A percentile compares a stretch with the other conserved stretches of the same genome.
Conservation (phyloP, 2,888 invertebrate genomes). For the Adelognathus sp. region DNA sequence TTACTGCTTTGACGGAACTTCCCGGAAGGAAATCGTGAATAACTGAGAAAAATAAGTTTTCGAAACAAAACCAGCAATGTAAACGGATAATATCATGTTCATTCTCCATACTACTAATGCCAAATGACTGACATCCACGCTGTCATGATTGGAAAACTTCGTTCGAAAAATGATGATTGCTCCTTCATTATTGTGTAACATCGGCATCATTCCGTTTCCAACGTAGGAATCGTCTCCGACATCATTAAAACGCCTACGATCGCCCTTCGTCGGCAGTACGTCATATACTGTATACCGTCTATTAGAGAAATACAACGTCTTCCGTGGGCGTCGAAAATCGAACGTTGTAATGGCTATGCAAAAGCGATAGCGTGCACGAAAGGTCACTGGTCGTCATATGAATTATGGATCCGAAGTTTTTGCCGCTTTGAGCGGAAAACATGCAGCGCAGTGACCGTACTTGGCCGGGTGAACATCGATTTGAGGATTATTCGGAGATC, state of each 20-base stretch:
- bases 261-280: no score
- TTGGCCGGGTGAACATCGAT: background rate
- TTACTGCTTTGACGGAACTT: no score
- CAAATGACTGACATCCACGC: no score
- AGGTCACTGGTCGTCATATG: constrained; percentile 65
- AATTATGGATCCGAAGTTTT: constrained; percentile 65
- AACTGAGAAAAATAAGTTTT: no score
- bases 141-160: background rate
- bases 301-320: constrained; percentile 8
- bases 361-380: background rate
- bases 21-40: no score
- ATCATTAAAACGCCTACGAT: no score
- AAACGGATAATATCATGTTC: no score
- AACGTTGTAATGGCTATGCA: background rate
- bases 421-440: constrained; percentile 9
- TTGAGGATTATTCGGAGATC: background rate
- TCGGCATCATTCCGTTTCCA: no score
- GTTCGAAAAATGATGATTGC: no score
- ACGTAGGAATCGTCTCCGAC: no score
- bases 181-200: background rate
- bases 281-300: background rate
- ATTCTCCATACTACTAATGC: no score
- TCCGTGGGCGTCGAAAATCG: constrained; percentile 61
- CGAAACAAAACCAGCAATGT: no score
- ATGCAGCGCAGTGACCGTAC: background rate